Conservation (phyloP, 2,113 vertebrate species). For the Muntiacus reevesi region DNA sequence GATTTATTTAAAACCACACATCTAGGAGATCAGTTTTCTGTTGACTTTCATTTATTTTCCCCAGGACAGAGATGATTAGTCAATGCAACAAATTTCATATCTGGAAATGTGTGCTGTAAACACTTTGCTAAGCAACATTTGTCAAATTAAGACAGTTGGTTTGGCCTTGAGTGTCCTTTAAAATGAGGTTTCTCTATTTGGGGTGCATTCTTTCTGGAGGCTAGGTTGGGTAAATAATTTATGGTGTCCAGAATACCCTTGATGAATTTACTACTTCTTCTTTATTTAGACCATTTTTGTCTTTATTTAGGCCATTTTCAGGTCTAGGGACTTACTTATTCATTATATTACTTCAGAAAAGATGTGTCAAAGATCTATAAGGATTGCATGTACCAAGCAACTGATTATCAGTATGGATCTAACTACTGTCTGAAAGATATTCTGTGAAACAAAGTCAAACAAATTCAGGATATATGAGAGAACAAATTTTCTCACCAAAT, state of each 20-base stretch:
- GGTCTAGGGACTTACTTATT: neutral
- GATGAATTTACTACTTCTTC: neutral
- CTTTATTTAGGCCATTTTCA: neutral
- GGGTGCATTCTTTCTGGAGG: neutral
- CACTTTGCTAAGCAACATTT: constrained; percentile 27
- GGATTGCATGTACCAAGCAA: neutral
- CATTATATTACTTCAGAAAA: neutral
- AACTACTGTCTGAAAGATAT: neutral
- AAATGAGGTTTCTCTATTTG: neutral
- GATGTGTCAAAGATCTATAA: neutral
- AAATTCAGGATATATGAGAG: neutral
- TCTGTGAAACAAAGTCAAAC: neutral
- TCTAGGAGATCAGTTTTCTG: constrained; percentile 1
- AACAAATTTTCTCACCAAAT: neutral
- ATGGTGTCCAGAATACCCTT: neutral
- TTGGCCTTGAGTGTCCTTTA: constrained; percentile 15
- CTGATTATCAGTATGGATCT: neutral
- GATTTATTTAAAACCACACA: constrained; percentile 36
- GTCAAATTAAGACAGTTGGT: constrained; percentile 22
- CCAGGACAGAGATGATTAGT: constrained; percentile 1
- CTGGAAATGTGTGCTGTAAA: neutral
- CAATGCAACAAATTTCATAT: constrained; percentile 30
- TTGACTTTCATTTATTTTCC: constrained; percentile 15
- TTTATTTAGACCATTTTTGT: neutral
- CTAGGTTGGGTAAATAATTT: neutral